Percentiles rank a stretch among this genome's conserved stretches.
Evolutionary conservation across 2,888 invertebrate species (phyloP).

Genomic region (Ennomos quercinarius): DNA sequence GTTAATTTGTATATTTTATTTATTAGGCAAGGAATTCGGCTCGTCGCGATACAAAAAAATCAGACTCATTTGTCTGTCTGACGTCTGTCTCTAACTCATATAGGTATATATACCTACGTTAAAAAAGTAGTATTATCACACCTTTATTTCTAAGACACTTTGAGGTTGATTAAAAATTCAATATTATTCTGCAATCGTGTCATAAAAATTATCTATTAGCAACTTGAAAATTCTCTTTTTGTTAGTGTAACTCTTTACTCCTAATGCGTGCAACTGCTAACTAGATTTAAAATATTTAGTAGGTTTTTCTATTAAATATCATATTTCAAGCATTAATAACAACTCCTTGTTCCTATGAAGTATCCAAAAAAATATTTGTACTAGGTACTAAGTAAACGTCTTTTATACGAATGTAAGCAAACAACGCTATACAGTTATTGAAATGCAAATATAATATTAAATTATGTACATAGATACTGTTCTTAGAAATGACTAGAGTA

Average conservation of each 20-base stretch:
- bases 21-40: conserved; percentile 52
- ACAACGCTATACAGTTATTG: conserved; percentile 21
- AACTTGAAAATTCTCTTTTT: conserved; percentile 3
- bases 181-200: conserved; percentile 1
- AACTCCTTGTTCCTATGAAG: conserved; percentile 15
- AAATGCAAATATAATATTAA: conserved; percentile 24
- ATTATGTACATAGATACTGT: conserved; percentile 17
- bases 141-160: conserved; percentile 10
- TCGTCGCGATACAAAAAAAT: conserved; percentile 51
- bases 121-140: conserved; percentile 31
- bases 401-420: conserved; percentile 23
- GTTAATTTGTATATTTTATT: conserved; percentile 72
- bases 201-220: not conserved
- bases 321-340: conserved; percentile 1
- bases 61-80: conserved; percentile 44
- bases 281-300: no score
- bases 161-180: conserved; percentile 4
- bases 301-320: no score
- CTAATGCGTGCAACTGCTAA: no score
- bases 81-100: conserved; percentile 36
- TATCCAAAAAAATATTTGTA: conserved; percentile 26
- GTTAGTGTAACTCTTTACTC: no score
- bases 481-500: conserved; percentile 22
- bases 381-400: conserved; percentile 17
- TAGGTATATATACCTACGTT: conserved; percentile 26